Evolutionary conservation across 92 coral and sea anemone species (phyloP).

Genomic region (Palythoa grandis): DNA sequence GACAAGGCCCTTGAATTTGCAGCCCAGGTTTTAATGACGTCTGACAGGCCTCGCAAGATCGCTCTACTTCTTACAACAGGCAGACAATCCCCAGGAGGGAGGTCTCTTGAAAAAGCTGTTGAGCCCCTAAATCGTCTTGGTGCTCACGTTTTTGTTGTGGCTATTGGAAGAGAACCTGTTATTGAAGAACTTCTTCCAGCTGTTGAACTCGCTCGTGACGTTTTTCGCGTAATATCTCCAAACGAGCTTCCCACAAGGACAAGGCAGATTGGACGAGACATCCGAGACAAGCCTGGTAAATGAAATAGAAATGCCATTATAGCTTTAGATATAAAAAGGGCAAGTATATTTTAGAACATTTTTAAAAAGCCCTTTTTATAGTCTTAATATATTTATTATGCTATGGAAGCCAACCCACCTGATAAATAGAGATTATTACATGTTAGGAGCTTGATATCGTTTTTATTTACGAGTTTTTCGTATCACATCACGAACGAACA

Average conservation of each 20-base stretch:
- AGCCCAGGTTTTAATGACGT: slow-evolving; percentile 42
- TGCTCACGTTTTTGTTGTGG: slow-evolving; percentile 77
- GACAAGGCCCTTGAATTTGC: slow-evolving; percentile 62
- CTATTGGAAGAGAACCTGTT: slow-evolving; percentile 67
- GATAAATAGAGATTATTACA: too few species aligned
- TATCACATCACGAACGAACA: too few species aligned
- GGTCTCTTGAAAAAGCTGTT: slow-evolving; percentile 58
- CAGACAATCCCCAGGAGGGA: slow-evolving; percentile 59
- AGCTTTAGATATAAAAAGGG: neutral
- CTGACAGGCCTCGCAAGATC: slow-evolving; percentile 46
- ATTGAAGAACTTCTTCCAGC: slow-evolving; percentile 54
- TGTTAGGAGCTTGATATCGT: too few species aligned
- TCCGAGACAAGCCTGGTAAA: slow-evolving; percentile 39
- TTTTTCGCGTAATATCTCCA: slow-evolving; percentile 44
- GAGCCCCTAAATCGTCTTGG: slow-evolving; percentile 64
- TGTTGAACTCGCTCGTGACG: slow-evolving; percentile 54
- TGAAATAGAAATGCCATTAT: neutral
- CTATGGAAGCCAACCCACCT: too few species aligned
- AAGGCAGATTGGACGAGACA: slow-evolving; percentile 28
- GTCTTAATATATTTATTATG: too few species aligned
- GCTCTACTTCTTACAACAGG: slow-evolving; percentile 81
- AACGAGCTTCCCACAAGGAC: slow-evolving; percentile 46
- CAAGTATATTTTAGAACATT: neutral
- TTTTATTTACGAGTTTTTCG: too few species aligned
- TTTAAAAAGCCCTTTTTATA: too few species aligned